Base-by-base conservation (phyloP, 2,888 invertebrate genomes). In the Cremastinae sp. region DNA sequence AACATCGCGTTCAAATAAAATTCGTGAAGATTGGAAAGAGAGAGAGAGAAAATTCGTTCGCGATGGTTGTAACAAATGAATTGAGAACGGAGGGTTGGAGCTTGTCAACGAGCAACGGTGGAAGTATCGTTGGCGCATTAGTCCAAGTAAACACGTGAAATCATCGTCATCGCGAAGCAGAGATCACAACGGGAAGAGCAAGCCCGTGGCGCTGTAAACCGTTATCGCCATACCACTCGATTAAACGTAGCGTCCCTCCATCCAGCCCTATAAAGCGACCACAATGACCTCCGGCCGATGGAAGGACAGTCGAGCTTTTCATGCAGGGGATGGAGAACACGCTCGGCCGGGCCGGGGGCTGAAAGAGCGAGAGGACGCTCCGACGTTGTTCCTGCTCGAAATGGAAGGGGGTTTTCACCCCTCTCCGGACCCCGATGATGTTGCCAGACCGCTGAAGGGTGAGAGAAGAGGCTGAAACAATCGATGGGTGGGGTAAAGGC, bases 141-240 rank as follows among this genome's bases (percentile, higher is more conserved):
- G 65, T 65, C 69, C 69, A 28, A 16, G 34, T 45, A 58, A 59
- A 62, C 53, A 54, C 58, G 45, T 43, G 28, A 54, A 54, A 53
- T 49, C 51, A 59, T 65, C 64, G 43, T 28, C 51, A 45, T 18
- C 51, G 65, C 36, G 59, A 34, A 59, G 47, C 54, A 41, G 62
- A 49, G 56, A 62, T 75, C 61, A 59, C 53, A 51, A 28, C 64
- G 65, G 38, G 45, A n/a, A 51, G 58, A 74, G 56, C 76, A 41
- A 65, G 68, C 65, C 74, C 74, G 70, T 51, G 75, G 62, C 53
- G 69, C 71, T 73, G 75, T 65, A 81, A 81, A 83, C 82, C 75
- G 80, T 83, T 85, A 86, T 85, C 85, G 73, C 75, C 64, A 73
- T 78, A 75, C 78, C 84, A 79, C 81, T 81, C 80, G 84, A 85